Evolutionary conservation across 92 coral and sea anemone genomes (phyloP), one percentile per base, ranked within the genome.

Genomic region (Micromussa lordhowensis): DNA sequence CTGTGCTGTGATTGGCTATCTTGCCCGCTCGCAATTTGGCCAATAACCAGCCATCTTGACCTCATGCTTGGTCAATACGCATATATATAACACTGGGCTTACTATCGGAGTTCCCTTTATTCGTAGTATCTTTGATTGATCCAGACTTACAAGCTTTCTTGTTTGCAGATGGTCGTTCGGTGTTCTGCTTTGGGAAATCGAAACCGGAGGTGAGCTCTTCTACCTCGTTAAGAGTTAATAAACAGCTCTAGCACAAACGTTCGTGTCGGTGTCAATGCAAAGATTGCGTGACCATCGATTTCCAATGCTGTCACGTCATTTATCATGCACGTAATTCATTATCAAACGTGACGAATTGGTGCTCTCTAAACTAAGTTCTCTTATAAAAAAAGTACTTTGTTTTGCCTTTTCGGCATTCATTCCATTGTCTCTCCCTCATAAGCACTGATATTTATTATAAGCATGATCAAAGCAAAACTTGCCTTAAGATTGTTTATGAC

Each of bases 171-270:
- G 99, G 99, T 94, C 99, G 9, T 96, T 93, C 80, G 99, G 99
- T 68, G 94, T 96, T 38, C 92, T 96, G 11, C 87, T 96, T 13
- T 96, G 99, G 99, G 99, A 96, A 75, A 93, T 96, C 66, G 99
- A 96, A 88, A 96, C 96, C 38, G 99, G 97, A 88, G 99, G 99
- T 96, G 88, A 79, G 93, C 29, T 14, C 15, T 73, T 24, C 29
- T 66, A 1, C 17, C 68, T 61, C 51, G 51, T 44, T n/a, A 13
- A 44, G 48, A 40, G 12, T 61, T 5, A 19, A 58, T 17, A 3
- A 19, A 58, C 68, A 22, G 30, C 68, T 44, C 10, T 24, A 61
- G 68, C 24, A 61, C 29, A 22, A 26, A 26, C 8, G 66, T 59
- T 59, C 21, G 24, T 59, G 22, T 59, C 2, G 68, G 1, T 61